Conservation (phyloP, 2,113 vertebrate species). For the Ursus arctos region DNA sequence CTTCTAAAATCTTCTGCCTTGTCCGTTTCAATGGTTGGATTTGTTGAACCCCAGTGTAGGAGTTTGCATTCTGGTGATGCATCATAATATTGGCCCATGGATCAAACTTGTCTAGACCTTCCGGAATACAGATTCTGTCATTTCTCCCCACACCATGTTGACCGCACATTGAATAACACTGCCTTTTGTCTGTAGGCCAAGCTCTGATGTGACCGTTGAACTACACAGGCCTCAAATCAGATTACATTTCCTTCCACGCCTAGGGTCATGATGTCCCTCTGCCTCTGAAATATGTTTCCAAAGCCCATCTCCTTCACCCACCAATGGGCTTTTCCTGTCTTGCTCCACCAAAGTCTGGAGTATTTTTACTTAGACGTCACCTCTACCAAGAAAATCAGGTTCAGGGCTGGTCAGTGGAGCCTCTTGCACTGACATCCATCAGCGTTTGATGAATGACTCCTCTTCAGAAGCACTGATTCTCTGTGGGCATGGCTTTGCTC, state of each 20-base stretch:
- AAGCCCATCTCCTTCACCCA: background rate
- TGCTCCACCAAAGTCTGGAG: no score
- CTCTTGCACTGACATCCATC: background rate
- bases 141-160: background rate
- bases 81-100: background rate
- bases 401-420: background rate
- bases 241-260: background rate
- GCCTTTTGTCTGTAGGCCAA: background rate
- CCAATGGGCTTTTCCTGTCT: fast-evolving
- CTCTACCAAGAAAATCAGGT: background rate
- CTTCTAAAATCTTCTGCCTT: background rate
- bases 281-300: background rate
- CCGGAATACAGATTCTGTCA: background rate
- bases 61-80: background rate
- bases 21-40: background rate
- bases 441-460: background rate
- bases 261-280: background rate
- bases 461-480: background rate
- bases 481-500: fast-evolving
- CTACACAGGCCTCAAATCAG: background rate
- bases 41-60: background rate
- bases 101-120: background rate
- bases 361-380: background rate
- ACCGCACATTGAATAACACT: fast-evolving
- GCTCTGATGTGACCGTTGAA: background rate